Evolutionary conservation across 2,113 vertebrate genomes (phyloP), one percentile per base, ranked within the genome.

Genomic region (Psittacus erithacus): DNA sequence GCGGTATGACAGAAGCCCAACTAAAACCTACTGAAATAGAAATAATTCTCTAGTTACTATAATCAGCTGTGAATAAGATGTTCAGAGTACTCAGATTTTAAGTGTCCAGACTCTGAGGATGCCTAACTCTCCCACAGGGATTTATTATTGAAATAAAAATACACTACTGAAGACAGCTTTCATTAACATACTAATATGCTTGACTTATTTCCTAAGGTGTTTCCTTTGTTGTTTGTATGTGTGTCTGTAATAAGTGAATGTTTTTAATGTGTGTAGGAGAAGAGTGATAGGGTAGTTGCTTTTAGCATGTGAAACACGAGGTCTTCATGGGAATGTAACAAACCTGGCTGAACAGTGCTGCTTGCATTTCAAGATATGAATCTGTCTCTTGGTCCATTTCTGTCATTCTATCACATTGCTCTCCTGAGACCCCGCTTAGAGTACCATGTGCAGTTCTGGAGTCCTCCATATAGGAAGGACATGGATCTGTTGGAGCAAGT

Each of bases 161-260:
- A 0, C 13, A 17, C 46, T 90, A 38, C 64, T 63, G 69, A 74
- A 67, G n/a, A 47, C 28, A 85, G 67, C 25, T 55, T 29, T 67
- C 53, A n/a, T 67, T 70, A 49, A 46, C 43, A 39, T 50, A n/a
- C 44, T 74, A 55, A 86, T 86, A 43, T 41, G 8, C 31, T 46
- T 85, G 63, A 69, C n/a, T 96, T 94, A 81, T 65, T 93, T 90
- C 47, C 52, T 64, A 83, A 95, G 79, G 71, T 77, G 64, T n/a
- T 83, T 64, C 52, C 17, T 47, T 67, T 74, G 68, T 43, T 76
- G 29, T 60, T 64, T 81, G 28, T 68, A 10, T 70, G 16, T 13
- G 17, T 68, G 62, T 38, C 55, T 81, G 35, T 35, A 77, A 62
- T 12, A 80, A 59, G 12, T 10, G 19, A 63, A 25, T 31, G 27